Evolutionary conservation across 2,113 vertebrate genomes (phyloP), one percentile per base, ranked within the genome.

Genomic region (Dicrurus megarhynchus): DNA sequence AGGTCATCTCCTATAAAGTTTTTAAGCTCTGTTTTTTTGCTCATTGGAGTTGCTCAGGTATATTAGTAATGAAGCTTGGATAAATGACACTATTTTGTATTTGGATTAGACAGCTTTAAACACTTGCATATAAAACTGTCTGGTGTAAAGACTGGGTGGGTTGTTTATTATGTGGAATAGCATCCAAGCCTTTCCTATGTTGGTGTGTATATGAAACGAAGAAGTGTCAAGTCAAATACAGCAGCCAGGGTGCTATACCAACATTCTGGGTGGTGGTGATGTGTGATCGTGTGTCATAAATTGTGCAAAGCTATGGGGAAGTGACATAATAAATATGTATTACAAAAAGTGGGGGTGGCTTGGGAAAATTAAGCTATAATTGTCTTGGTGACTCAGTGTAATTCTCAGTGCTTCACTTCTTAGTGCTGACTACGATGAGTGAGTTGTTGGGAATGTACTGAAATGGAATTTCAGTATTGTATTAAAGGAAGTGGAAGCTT

Each of bases 331-430:
- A 83, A 80, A 82, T 50, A 74, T 22, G 4, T 90, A 90, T 95
- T 95, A 56, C 27, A 69, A 73, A 93, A 70, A 21, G 68, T 44
- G 16, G 39, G 8, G 30, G 47, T 95, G 89, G 93, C 92, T 90
- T 44, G 73, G 68, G 60, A 67, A 89, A 92, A 94, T 97, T 91
- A 96, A 92, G 83, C 73, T 93, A 13, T 87, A 92, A 96, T 91
- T 91, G 77, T 70, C 60, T 71, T 57, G 44, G 60, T 97, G 95
- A 96, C 77, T 97, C 88, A 93, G 2, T 55, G 59, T 76, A 46
- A 33, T 90, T 78, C 50, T 87, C 30, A 87, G 61, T 96, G 80
- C 39, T 76, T 89, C 84, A 74, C 95, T 96, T 97, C 68, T 67
- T 46, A 77, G 61, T 91, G 83, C 93, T 97, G 92, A 95, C 84